Percentiles rank a stretch among this genome's conserved stretches.
Evolutionary conservation across 2,888 invertebrate genomes (phyloP).

Genomic region (Drosophila limbata): DNA sequence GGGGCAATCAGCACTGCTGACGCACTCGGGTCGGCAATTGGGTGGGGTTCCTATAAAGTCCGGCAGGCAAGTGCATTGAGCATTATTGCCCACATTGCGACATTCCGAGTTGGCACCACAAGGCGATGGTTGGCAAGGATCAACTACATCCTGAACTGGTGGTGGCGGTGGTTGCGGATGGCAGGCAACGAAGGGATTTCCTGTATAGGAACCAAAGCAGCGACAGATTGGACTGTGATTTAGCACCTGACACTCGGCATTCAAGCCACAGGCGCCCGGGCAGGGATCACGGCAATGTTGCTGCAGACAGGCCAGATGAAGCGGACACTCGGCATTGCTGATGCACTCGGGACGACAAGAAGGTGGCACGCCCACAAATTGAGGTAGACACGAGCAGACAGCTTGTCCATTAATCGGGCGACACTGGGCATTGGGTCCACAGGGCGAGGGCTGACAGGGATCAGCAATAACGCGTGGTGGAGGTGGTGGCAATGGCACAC

Average conservation of each 20-base stretch:
- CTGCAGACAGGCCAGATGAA: conserved; percentile 89
- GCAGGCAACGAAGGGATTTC: conserved; percentile 86
- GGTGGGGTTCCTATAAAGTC: conserved; percentile 91
- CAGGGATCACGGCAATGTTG: conserved; percentile 92
- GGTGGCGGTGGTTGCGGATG: conserved; percentile 32
- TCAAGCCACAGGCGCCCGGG: conserved; percentile 90
- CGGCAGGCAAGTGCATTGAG: conserved; percentile 89
- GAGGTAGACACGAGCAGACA: conserved; percentile 89
- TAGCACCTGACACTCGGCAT: conserved; percentile 91
- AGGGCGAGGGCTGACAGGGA: conserved; percentile 89
- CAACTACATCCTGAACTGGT: conserved; percentile 59
- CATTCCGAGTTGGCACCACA: conserved; percentile 92
- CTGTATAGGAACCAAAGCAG: conserved; percentile 86
- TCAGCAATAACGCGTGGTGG: conserved; percentile 83
- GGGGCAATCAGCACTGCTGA: conserved; percentile 91
- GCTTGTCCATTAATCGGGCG: conserved; percentile 88
- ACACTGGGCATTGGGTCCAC: conserved; percentile 91
- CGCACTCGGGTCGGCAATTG: conserved; percentile 92
- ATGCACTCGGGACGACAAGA: conserved; percentile 90
- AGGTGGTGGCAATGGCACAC: conserved; percentile 86
- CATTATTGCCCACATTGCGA: conserved; percentile 88
- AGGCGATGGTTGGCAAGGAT: conserved; percentile 91
- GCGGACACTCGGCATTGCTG: conserved; percentile 89
- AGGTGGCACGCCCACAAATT: conserved; percentile 91
- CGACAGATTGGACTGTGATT: conserved; percentile 92